Evolutionary conservation across 1,140 invertebrate genomes (phyloP).

Genomic region (Tigriopus japonicus): DNA sequence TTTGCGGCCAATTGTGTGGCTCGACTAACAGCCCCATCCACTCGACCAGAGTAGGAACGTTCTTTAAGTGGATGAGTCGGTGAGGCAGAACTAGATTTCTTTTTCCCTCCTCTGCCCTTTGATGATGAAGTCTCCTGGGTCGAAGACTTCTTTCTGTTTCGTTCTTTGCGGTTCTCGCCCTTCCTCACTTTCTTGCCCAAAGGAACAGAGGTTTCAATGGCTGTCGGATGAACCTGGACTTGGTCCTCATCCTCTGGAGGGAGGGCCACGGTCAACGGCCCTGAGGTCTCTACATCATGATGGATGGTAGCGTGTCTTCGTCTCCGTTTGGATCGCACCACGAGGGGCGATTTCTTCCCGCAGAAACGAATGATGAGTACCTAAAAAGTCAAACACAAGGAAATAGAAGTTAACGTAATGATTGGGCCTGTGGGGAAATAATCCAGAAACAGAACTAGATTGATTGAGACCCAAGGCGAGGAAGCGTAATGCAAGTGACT

Average conservation of each 20-base stretch:
- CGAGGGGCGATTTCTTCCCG: conserved; percentile 12
- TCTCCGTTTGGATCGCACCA: neutral
- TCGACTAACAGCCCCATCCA: neutral
- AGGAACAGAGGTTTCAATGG: conserved; percentile 1
- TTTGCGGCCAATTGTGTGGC: conserved; percentile 4
- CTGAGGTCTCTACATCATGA: conserved; percentile 2
- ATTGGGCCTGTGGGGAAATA: neutral
- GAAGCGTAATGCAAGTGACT: neutral
- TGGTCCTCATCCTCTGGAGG: neutral
- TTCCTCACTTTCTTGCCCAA: conserved; percentile 3
- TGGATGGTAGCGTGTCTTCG: neutral
- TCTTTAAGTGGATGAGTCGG: neutral
- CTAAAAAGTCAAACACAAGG: neutral
- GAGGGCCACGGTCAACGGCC: neutral
- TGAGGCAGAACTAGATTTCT: neutral
- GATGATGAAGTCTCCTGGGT: neutral
- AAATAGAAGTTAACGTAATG: neutral
- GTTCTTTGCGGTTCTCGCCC: conserved; percentile 2
- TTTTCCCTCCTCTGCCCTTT: neutral
- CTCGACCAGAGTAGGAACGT: neutral
- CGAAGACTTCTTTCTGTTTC: neutral
- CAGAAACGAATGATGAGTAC: conserved; percentile 5
- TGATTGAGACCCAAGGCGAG: neutral
- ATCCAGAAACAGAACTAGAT: neutral
- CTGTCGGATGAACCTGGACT: conserved; percentile 8